A percentile compares a stretch with the other conserved stretches of the same genome.
These are phyloP conservation scores for Nowickia ferox DNA, from an alignment of 2,888 invertebrate genomes.

Conservation along the genomic window DNA sequence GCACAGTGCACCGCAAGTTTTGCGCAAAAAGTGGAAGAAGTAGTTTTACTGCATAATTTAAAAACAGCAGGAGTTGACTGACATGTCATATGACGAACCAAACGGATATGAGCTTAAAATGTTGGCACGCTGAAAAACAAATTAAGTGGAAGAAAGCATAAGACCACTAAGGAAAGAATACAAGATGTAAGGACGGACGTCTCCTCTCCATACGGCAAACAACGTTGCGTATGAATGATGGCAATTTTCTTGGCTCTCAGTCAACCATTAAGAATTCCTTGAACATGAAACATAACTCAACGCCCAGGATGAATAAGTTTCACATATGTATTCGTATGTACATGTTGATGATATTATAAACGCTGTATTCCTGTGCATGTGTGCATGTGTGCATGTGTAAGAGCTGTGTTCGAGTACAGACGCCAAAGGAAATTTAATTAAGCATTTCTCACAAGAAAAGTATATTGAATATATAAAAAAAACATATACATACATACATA, in stretches of 20 bases:
- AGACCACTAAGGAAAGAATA: constrained; percentile 16
- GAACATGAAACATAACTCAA: constrained; percentile 53
- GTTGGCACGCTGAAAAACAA: constrained; percentile 64
- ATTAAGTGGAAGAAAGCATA: constrained; percentile 17
- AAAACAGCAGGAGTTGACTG: constrained; percentile 72
- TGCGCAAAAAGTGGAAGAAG: constrained; percentile 55
- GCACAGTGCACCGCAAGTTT: constrained; percentile 13
- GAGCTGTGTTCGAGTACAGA: neutral
- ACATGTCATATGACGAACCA: constrained; percentile 68
- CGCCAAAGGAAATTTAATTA: constrained; percentile 65
- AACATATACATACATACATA: neutral
- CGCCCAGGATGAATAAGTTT: constrained; percentile 53
- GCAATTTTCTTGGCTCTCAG: constrained; percentile 68
- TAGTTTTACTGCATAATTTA: constrained; percentile 71
- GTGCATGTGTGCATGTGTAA: neutral
- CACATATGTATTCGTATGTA: too few species aligned
- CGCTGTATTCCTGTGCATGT: neutral
- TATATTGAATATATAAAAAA: neutral
- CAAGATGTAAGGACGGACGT: constrained; percentile 27
- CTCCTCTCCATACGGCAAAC: constrained; percentile 46
- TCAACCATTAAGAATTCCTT: constrained; percentile 49
- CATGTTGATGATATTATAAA: constrained; percentile 14
- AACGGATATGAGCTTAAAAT: constrained; percentile 71
- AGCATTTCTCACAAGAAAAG: constrained; percentile 32
- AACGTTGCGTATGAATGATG: constrained; percentile 66